Evolutionary conservation across 1,140 invertebrate genomes (phyloP), one percentile per base, ranked within the genome.

Genomic region (Drosophila sp.): DNA sequence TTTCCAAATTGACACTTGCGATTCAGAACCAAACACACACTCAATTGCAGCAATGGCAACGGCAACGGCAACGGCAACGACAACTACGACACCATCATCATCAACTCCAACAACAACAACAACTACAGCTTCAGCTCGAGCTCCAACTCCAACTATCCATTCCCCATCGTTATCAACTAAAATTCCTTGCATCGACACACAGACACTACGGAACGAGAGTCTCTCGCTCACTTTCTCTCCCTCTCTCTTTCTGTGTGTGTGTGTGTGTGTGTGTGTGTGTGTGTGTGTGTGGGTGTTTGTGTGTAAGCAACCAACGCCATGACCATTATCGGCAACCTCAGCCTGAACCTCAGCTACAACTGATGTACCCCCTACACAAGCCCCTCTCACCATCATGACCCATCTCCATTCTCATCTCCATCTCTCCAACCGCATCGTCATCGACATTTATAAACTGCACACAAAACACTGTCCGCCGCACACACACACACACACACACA

Each of bases 391-490:
- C 35, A 30, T n/a, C 10, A 25, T 25, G 2, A 0, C 44, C 44
- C 44, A 50, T 50, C 23, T 50, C 4, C 44, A 50, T 50, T 50
- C 44, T 47, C 44, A 47, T 47, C 44, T 50, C 60, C 54, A 54
- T 23, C 30, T 41, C 76, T 41, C 29, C 44, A 41, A 54, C 62
- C 67, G 68, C 77, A 60, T 60, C 71, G 71, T 65, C 80, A 81
- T 76, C 79, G 79, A 81, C 82, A 86, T 86, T 86, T 86, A 86
- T 86, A 86, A 87, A 86, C 82, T 86, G 75, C 79, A 87, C 82
- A 75, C 82, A 85, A 78, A 85, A 85, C 81, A 85, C 70, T 70
- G 83, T 86, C 83, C 82, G 75, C n/a, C 56, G 8, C 32, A 58
- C 32, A 58, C 32, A 35, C 32, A 58, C 30, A 56, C 55, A 56